Evolutionary conservation across 2,888 invertebrate genomes (phyloP), one percentile per base, ranked within the genome.

Genomic region (Caenorhabditis sp.): DNA sequence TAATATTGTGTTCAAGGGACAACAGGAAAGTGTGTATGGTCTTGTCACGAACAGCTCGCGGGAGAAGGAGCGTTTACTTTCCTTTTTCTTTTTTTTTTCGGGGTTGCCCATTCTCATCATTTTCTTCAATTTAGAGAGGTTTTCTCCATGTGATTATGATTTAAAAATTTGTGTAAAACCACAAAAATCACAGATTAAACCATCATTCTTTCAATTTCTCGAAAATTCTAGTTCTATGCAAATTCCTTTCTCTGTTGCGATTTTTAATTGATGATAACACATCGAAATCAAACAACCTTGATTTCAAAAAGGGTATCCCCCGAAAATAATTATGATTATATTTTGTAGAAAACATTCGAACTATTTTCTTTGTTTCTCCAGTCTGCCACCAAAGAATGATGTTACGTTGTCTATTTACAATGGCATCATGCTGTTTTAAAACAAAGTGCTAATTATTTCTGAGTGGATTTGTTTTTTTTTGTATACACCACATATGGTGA

Each of bases 101-200:
- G 10, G 10, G 5, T 5, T 8, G 10, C 5, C 10, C 36, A 36
- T 36, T 10, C 36, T 36, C 10, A 10, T 5, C 7, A 36, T 36
- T 36, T 8, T 36, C 10, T 36, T 36, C 36, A 10, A 36, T 10
- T 43, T 7, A 12, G 14, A 43, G 17, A 17, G 43, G 14, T 43
- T 43, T 43, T 14, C 43, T 14, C 43, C 43, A 43, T 43, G 43
- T 17, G 10, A n/a, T 25, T 31, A 10, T 31, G 43, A 43, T 17
- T 43, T 36, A 10, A 8, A 36, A 36, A n/a, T n/a, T 59, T 54
- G 36, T 53, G 38, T 54, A 56, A 67, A 43, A 36, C 23, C 20
- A 53, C 36, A 10, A 59, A 49, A 54, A 25, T 27, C 49, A 38
- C 27, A 43, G 25, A 59, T 20, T 12, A 27, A 65, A 43, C 21